Evolutionary conservation across 2,888 invertebrate genomes (phyloP).

Genomic region (Cheilosia urbana): DNA sequence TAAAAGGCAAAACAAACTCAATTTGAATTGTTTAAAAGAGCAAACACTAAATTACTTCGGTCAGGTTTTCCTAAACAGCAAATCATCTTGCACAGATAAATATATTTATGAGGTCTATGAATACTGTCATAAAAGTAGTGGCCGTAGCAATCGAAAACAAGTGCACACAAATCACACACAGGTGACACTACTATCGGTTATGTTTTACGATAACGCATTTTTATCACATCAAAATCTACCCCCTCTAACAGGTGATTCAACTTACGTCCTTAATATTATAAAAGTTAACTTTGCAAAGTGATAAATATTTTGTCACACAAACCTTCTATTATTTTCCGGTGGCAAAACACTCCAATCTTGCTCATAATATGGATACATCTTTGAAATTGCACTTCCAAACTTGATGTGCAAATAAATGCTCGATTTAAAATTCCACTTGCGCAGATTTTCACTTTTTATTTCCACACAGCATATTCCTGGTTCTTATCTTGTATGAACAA

Average conservation of each 20-base stretch:
- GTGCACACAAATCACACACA: conserved; percentile 44
- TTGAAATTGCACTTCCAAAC: conserved; percentile 21
- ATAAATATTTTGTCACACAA: conserved; percentile 77
- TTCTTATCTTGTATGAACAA: conserved; percentile 27
- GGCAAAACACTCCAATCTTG: conserved; percentile 94
- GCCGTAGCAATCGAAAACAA: not conserved
- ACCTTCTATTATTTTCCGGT: conserved; percentile 94
- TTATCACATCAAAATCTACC: conserved; percentile 25
- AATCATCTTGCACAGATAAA: not conserved
- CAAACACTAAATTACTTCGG: too few species aligned
- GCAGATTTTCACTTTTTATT: conserved; percentile 23
- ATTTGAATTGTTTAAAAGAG: too few species aligned
- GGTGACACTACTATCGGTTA: conserved; percentile 36
- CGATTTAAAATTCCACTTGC: conserved; percentile 23
- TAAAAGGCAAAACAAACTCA: too few species aligned
- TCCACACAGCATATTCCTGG: conserved; percentile 25
- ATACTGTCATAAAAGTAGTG: not conserved
- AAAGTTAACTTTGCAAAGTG: not conserved
- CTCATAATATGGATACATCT: conserved; percentile 86
- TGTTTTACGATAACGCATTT: conserved; percentile 43
- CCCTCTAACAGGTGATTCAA: conserved; percentile 39
- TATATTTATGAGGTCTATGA: not conserved
- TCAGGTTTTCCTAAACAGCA: not conserved
- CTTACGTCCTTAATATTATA: not conserved
- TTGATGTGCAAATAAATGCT: not conserved